Evolutionary conservation across 2,888 invertebrate genomes (phyloP), one percentile per base, ranked within the genome.

Genomic region (Atethmia centrago): DNA sequence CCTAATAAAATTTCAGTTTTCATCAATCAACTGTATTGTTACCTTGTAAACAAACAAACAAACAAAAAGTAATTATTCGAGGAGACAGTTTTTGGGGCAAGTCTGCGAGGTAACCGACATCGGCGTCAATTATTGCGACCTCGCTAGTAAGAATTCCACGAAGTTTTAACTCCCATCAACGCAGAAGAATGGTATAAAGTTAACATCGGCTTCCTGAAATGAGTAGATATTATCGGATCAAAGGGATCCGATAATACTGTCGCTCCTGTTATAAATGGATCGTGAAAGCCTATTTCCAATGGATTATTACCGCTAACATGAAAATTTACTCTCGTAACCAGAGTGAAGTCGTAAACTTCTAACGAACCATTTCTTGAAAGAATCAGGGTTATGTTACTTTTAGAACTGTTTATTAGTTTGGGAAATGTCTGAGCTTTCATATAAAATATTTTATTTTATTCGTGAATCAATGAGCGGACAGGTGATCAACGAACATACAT

Each of bases 271-370:
- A 93, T 90, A 89, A 89, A 85, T 90, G 89, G 89, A 85, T 88
- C 89, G 89, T 90, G 89, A 92, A 92, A 90, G 87, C 85, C 88
- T 3, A 36, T 36, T 40, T 90, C 90, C 56, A 65, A 77, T 82
- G 82, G 68, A 91, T 90, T 89, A 80, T 68, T 66, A 69, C 45
- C 31, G 83, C 84, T 80, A 87, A 92, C 93, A 92, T 87, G 91
- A 88, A 90, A 92, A 88, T 90, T 88, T 91, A 92, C 92, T 93
- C 88, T 88, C 80, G 84, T 82, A 86, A 86, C 76, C 80, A 79
- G 77, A 83, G 85, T 71, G 47, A 61, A 83, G 79, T 89, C 90
- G 86, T 92, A 92, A 92, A 87, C 70, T 86, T 82, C 72, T 87
- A 88, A 88, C 87, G 80, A 84, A 79, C 70, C 67, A 75, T 84